phyloP scores from a whole-genome alignment of 2,888 invertebrate genomes.

The Apotomis capreana region DNA sequence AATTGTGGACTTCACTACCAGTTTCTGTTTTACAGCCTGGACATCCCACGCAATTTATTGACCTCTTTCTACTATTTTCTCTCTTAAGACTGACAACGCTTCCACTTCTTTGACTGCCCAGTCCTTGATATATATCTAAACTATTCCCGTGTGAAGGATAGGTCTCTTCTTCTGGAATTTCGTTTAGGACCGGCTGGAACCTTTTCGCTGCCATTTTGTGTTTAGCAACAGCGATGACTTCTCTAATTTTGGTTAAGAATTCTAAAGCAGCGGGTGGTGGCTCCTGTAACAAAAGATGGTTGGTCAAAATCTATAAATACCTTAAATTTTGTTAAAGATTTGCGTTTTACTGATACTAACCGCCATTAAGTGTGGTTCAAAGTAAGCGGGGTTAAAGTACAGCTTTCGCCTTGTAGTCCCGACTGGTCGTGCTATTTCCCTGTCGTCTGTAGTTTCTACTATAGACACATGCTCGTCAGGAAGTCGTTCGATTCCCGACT shows the following conservation, averaged over 20 bases:
- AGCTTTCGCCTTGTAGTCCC: conserved; percentile 90
- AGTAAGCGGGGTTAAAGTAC: conserved; percentile 96
- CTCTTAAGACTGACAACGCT: conserved; percentile 84
- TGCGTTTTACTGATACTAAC: conserved; percentile 75
- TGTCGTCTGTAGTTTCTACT: conserved; percentile 90
- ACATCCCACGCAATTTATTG: conserved; percentile 84
- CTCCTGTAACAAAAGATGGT: conserved; percentile 83
- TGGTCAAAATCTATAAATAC: conserved; percentile 22
- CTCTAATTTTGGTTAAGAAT: conserved; percentile 93
- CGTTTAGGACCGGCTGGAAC: conserved; percentile 89
- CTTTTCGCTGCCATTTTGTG: conserved; percentile 93
- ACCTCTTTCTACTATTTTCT: conserved; percentile 84
- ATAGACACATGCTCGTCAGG: conserved; percentile 94
- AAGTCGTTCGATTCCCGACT: conserved; percentile 86
- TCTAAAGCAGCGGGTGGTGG: conserved; percentile 96
- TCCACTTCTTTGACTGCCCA: conserved; percentile 80
- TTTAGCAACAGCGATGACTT: conserved; percentile 95
- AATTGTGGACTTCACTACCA: conserved; percentile 62
- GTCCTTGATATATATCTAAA: conserved; percentile 74
- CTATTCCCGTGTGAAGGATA: conserved; percentile 76
- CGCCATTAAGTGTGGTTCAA: conserved; percentile 92
- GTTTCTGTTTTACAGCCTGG: conserved; percentile 83
- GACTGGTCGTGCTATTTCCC: conserved; percentile 86
- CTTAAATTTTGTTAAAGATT: not conserved
- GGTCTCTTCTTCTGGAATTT: conserved; percentile 92